Percentiles rank a stretch among this genome's conserved stretches.
phyloP scores from a whole-genome alignment of 2,113 vertebrate species.

The Ammospiza nelsoni region DNA sequence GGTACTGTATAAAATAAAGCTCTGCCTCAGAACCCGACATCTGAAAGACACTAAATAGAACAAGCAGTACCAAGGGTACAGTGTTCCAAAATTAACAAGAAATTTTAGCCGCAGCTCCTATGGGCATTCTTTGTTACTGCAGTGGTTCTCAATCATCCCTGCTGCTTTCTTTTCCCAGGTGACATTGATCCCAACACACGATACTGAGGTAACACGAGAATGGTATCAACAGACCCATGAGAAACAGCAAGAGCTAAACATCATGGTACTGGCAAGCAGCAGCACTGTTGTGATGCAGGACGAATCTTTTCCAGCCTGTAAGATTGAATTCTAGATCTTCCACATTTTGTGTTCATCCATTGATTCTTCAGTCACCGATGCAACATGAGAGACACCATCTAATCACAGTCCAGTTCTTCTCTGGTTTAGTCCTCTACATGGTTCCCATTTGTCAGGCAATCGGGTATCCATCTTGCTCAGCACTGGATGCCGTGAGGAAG shows the following conservation, averaged over 20 bases:
- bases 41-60: constrained; percentile 62
- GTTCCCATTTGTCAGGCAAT: constrained; percentile 57
- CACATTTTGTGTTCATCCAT: constrained; percentile 52
- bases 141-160: constrained; percentile 10
- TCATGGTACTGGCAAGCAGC: constrained; percentile 98
- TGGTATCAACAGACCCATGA: constrained; percentile 99
- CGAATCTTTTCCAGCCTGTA: constrained; percentile 98
- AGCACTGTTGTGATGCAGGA: constrained; percentile 99
- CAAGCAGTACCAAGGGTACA: constrained; percentile 47
- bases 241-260: constrained; percentile 95
- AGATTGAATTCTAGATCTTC: constrained; percentile 93
- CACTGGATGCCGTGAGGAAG: constrained; percentile 46
- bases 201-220: constrained; percentile 95
- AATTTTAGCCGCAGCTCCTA: constrained; percentile 42
- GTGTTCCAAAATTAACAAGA: constrained; percentile 37
- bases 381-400: constrained; percentile 59
- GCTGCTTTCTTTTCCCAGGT: constrained; percentile 80
- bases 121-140: constrained; percentile 24
- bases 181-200: constrained; percentile 96
- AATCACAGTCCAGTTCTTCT: constrained; percentile 60
- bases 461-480: constrained; percentile 37
- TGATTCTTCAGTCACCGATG: constrained; percentile 36
- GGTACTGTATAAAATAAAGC: not conserved
- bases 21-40: not conserved
- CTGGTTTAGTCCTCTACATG: constrained; percentile 46